phyloP scores from a whole-genome alignment of 2,113 vertebrate species.

The Pedetes capensis region DNA sequence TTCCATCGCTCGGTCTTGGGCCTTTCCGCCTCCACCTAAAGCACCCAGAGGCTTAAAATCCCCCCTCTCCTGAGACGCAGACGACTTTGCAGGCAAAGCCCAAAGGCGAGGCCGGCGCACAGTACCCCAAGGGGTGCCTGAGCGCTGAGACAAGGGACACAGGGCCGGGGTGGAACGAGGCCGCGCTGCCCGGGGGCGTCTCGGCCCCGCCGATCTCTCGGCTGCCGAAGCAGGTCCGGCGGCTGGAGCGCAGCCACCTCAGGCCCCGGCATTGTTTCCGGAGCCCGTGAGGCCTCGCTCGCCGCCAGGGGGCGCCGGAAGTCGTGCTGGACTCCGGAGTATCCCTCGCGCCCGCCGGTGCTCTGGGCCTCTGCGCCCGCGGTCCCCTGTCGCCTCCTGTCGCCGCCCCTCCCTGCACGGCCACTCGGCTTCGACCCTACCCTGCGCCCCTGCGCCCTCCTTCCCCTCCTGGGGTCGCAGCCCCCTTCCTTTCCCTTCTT shows the following conservation, averaged over 20 bases:
- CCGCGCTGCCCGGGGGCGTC: conserved; percentile 88
- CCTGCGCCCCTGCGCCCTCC: not conserved
- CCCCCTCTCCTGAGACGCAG: not conserved
- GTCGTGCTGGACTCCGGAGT: accelerated
- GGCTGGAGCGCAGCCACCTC: accelerated
- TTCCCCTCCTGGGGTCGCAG: not conserved
- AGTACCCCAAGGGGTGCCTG: not conserved
- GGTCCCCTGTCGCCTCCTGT: not conserved
- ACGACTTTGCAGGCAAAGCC: not conserved
- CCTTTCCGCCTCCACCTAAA: not conserved
- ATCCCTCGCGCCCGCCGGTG: accelerated
- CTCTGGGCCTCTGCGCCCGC: accelerated
- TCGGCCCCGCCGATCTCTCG: conserved; percentile 86
- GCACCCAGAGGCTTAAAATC: not conserved
- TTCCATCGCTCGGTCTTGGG: not conserved
- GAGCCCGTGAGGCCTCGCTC: not conserved
- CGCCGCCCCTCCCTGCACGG: too few species aligned
- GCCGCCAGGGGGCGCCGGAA: conserved; percentile 58
- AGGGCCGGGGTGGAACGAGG: not conserved
- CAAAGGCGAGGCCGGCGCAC: not conserved
- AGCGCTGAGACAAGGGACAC: not conserved
- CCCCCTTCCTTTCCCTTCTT: not conserved
- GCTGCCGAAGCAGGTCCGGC: too few species aligned
- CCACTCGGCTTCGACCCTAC: not conserved
- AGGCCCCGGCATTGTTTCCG: conserved; percentile 29